Evolutionary conservation across 53 echinoderm and acorn worm genomes (phyloP), one percentile per base, ranked within the genome.

Genomic region (Echinometra lucunter): DNA sequence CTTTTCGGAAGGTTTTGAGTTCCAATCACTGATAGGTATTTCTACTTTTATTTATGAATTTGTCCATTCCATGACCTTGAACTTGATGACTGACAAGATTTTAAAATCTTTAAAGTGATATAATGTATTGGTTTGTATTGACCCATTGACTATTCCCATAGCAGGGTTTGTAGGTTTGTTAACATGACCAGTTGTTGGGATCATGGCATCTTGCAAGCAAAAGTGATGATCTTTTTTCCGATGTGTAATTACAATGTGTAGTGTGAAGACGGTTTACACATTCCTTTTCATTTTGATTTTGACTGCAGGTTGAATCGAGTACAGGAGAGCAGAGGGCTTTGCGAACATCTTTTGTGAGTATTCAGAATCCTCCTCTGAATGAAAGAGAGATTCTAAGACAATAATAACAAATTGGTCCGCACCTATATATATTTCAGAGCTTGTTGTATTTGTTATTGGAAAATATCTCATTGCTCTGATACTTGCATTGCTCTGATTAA

Each of bases 321-420:
- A 93, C 96, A 15, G 90, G 94, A 40, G 96, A 97, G 75, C 45
- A 90, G 23, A 82, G 97, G 91, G 95, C 96, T 8, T 92, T 98
- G 18, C 67, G 97, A 16, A 95, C 96, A 13, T 98, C 98, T 13
- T 97, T 96, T 95, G 98, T 98, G 95, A 98, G 98, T 97, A 58
- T 70, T 58, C 40, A 69, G 34, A 69, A 12, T 30, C 30, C 30
- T 69, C 34, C 1, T 69, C 34, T 2, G 1, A 11, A 32, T 30
- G 32, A 69, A 12, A 69, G 27, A 63, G 4, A 63, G 63, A 63
- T 1, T 27, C 63, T 63, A 21, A 25, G 25, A 63, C 6, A 25
- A 19, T 25, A 25, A 19, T 25, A 3, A 23, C 63, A n/a, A n/a
- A n/a, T n/a, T 4, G 19, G 63, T 25, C 27, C 7, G 25, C 25